Conservation (phyloP, 2,113 vertebrate species). For the Onychorhynchus coronatus region DNA sequence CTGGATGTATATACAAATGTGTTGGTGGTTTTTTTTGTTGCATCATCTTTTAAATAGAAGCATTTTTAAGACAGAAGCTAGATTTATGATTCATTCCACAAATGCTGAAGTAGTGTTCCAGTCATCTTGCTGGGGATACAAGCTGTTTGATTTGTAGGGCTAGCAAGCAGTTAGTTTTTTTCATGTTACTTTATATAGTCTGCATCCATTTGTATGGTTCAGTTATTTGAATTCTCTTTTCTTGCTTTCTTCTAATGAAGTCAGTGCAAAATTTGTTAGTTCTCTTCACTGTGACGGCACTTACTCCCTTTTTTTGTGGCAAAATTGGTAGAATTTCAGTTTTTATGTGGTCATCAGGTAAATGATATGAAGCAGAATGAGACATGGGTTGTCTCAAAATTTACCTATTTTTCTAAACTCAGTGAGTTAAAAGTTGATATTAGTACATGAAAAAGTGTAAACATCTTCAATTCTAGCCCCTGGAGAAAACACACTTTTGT, state of each 20-base stretch:
- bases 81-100: constrained; percentile 5
- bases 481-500: background rate
- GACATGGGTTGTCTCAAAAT: background rate
- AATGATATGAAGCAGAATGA: background rate
- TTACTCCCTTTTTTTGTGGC: background rate
- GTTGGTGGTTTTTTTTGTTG: background rate
- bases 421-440: background rate
- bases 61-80: background rate
- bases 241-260: background rate
- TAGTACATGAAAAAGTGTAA: background rate
- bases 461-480: background rate
- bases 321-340: background rate
- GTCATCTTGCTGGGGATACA: background rate
- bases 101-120: background rate
- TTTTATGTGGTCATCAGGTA: background rate
- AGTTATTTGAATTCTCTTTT: background rate
- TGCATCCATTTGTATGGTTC: background rate
- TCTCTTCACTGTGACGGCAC: background rate
- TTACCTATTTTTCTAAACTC: background rate
- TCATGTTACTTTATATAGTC: background rate
- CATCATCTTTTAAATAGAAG: background rate
- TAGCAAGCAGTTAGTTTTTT: background rate
- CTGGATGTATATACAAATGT: background rate
- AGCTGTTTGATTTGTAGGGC: background rate
- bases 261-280: background rate